Evolutionary conservation across 2,797 vertebrate species (phyloP), one percentile per base, ranked within the genome.

Genomic region (Myotis planiceps): DNA sequence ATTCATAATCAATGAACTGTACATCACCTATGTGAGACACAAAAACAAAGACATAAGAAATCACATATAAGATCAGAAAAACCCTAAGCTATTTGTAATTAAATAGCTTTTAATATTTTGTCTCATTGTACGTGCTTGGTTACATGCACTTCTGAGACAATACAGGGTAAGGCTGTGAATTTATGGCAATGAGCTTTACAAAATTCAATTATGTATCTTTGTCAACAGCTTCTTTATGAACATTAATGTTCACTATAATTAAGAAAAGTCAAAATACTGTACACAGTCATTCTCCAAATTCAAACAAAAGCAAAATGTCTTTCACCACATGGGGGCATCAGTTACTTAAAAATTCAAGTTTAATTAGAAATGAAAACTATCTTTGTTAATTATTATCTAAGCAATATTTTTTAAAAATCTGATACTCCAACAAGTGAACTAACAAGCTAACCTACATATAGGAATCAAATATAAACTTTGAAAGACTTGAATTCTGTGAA

Each of bases 1-100:
- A 99, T 97, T 99, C 99, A 98, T 99, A 99, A 99, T 99, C 99
- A 99, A 99, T 99, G 99, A 99, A 99, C 99, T 99, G 99, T 97
- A 99, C 99, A 90, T 99, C 99, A 97, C 99, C 99, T 99, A 97
- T 80, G 98, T 98, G 98, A 98, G 97, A 99, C 96, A 99, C 96
- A 98, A 98, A 96, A 99, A 98, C 98, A 98, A 96, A 97, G 96
- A 95, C 96, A 93, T 98, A 65, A 99, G 97, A 96, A 81, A 88
- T 34, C 97, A 86, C 23, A n/a, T 9, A 90, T 6, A 58, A 92
- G 96, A 95, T 0, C 69, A 63, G 10, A 65, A 82, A 96, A 65
- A 53, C 92, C 97, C 97, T 95, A 97, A 88, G 94, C 92, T 96
- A 82, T 80, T 80, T 94, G 25, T 97, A 94, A 95, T 93, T 88